Evolutionary conservation across 2,113 vertebrate species (phyloP).

Genomic region (Edolisoma coerulescens): DNA sequence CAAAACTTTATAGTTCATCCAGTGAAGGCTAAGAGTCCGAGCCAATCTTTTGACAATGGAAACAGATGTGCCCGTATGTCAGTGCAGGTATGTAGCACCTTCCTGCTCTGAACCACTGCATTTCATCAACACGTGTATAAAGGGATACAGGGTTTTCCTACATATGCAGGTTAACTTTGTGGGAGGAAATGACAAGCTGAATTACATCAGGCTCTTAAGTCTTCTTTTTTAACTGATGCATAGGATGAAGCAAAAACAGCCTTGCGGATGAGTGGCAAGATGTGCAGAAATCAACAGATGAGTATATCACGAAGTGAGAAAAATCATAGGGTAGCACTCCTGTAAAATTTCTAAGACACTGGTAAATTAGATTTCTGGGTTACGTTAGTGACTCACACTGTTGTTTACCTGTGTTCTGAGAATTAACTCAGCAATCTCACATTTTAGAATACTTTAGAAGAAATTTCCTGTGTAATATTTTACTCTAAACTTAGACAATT

Average conservation of each 20-base stretch:
- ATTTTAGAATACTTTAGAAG: not conserved
- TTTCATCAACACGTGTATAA: not conserved
- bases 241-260: not conserved
- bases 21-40: not conserved
- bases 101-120: not conserved
- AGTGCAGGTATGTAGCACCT: not conserved
- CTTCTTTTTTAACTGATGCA: not conserved
- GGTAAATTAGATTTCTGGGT: not conserved
- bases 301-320: not conserved
- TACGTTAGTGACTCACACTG: not conserved
- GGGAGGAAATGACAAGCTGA: not conserved
- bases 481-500: not conserved
- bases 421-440: not conserved
- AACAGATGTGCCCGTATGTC: not conserved
- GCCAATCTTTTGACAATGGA: not conserved
- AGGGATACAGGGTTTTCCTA: not conserved
- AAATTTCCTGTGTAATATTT: not conserved
- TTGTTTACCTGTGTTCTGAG: not conserved
- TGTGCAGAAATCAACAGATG: constrained; percentile 20
- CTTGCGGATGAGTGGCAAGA: not conserved
- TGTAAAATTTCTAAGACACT: not conserved
- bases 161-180: not conserved
- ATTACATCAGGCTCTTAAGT: not conserved
- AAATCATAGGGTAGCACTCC: not conserved
- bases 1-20: not conserved